Base-by-base conservation (phyloP, 2,797 vertebrate genomes). In the Myotis vivesi region DNA sequence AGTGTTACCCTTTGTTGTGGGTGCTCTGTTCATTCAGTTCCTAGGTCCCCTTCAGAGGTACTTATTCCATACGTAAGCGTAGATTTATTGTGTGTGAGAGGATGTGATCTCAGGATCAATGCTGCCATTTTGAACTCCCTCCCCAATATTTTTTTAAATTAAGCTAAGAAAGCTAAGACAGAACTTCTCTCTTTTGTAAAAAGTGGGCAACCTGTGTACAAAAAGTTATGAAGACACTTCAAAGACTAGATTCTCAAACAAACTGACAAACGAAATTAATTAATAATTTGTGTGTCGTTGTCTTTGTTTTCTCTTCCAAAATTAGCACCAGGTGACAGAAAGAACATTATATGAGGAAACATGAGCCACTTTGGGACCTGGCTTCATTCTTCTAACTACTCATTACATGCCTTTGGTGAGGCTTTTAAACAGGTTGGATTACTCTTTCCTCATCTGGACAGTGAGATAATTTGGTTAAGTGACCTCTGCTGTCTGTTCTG, bases 401-500 rank as follows among this genome's bases (percentile, higher is more conserved):
- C 36, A 12, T 53, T 72, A 20, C 68, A 59, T 62, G 64, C 33
- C 59, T 15, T 79, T 77, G 33, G 46, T 49, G 59, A 93, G 49
- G 15, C 38, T 88, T 2, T 51, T 57, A 68, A 72, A 51, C 57
- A 79, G 6, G 12, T 16, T 46, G 46, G 38, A 10, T 91, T 82
- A 30, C 22, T 89, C 25, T 80, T 84, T 89, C 30, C 23, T 96
- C 11, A 59, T 91, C n/a, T 83, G 87, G 19, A 75, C 68, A 91
- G 51, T 69, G 51, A 89, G 15, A 28, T 81, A 57, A 80, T 89
- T 91, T 89, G 25, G 38, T 91, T 87, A 79, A 33, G 80, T 77
- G 17, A 80, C 13, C 92, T 89, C 66, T 69, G 41, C 53, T 68
- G 9, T 89, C n/a, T 88, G 57, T 88, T 53, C 22, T 8, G 5